Conservation (phyloP, 2,113 vertebrate genomes). For the Chamaea fasciata region DNA sequence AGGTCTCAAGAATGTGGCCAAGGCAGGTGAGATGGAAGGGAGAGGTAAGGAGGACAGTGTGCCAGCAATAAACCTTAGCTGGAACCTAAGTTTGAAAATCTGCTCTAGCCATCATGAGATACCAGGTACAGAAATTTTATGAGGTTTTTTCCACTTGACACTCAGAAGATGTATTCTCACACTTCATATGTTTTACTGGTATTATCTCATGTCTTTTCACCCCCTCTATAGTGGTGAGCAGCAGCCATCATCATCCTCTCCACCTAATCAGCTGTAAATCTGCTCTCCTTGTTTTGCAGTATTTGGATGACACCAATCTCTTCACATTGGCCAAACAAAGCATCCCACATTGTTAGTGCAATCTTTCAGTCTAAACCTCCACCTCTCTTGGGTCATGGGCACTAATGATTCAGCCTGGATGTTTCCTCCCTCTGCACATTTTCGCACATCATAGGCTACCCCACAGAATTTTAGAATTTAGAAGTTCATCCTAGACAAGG, state of each 20-base stretch:
- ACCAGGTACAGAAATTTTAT: background rate
- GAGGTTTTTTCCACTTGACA: background rate
- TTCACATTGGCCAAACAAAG: background rate
- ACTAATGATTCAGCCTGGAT: background rate
- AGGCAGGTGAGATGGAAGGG: background rate
- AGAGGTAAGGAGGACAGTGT: background rate
- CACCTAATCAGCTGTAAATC: background rate
- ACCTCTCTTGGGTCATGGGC: background rate
- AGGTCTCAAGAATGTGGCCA: background rate
- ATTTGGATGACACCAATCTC: background rate
- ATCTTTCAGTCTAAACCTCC: background rate
- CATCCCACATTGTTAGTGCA: background rate
- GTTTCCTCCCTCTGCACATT: background rate
- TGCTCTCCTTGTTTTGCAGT: background rate
- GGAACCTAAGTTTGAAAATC: background rate
- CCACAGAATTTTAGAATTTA: background rate
- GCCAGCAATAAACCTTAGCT: background rate
- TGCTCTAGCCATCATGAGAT: background rate
- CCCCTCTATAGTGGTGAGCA: background rate
- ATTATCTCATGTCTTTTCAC: background rate
- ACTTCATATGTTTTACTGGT: background rate
- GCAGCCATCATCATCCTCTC: background rate
- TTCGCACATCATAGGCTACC: accelerated
- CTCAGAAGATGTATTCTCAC: background rate
- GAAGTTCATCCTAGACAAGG: background rate